Base-by-base conservation (phyloP, 2,888 invertebrate genomes). In the Caenorhabditis sp. region DNA sequence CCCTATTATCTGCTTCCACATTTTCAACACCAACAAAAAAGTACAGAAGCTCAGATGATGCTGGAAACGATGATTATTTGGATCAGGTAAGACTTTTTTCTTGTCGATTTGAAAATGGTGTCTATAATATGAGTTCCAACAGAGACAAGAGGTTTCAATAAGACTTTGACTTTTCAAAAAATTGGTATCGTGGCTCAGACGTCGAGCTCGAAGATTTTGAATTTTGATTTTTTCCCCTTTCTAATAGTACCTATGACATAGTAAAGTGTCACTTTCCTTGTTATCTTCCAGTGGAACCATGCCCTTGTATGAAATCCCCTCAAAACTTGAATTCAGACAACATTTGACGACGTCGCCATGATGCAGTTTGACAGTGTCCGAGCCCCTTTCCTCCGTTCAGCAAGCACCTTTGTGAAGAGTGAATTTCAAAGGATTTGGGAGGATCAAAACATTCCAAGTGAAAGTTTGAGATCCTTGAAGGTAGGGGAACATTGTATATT, bases 401-500 rank as follows among this genome's bases (percentile, higher is more conserved):
- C 89, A 8, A 85, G 87, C 49, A 44, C 73, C 3, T 66, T 80
- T 38, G 89, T 91, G n/a, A 84, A 81, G 56, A 54, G 51, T n/a
- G 82, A 88, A 38, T 90, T 90, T 80, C 82, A 83, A 41, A 86
- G 87, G 69, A 76, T 90, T 19, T 88, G 91, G 87, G 82, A 85
- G 19, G 90, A 91, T 82, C 82, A 88, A n/a, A 85, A 91, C 70
- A 88, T 91, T 58, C 89, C 90, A 1, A 89, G 89, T 51, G 91
- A 91, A 58, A 76, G 85, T 16, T 76, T 89, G 19, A 63, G 91
- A 38, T 82, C 86, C 19, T 85, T 90, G 41, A 90, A 90, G 80
- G 90, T 90, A 12, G 12, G n/a, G 5, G 1, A n/a, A 0, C 4
- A 56, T 16, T 41, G 8, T 47, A 47, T n/a, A 49, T 12, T 4